Base-by-base conservation (phyloP, 2,113 vertebrate species). In the Strigops habroptila region DNA sequence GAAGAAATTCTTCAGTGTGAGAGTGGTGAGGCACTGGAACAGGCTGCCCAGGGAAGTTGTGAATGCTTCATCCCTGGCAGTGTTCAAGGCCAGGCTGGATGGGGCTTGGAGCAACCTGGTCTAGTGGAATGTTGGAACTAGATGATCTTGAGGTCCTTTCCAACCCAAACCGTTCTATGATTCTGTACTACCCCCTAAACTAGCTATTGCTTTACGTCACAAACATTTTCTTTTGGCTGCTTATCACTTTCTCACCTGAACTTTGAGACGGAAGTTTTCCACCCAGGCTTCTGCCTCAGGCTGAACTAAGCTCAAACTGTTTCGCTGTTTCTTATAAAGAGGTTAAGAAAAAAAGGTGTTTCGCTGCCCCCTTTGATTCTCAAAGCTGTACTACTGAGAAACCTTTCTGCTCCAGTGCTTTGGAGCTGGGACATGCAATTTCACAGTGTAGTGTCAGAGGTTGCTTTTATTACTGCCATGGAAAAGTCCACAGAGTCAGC, bases 181-280 rank as follows among this genome's bases (percentile, higher is more conserved):
- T 59, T 10, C 5, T 14, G 13, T 1, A 12, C 1, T 12, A 2
- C 33, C 18, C 23, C 10, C 6, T 67, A 46, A 80, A 25, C 2
- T 31, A 39, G 11, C 14, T 30, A 3, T 15, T 62, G 31, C 6
- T 63, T 76, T 76, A 3, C 11, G 5, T 15, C 6, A 10, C 12
- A 2, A n/a, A 18, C 4, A 44, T 57, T 76, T 91, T 25, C 5
- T 35, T 55, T 28, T 12, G 2, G 5, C 25, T 86, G 24, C 21
- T 79, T 62, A 48, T 15, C 35, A 31, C 4, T 79, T 82, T 79
- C 39, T 44, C 3, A 9, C 9, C 22, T n/a, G 28, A 74, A 52
- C 25, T 87, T 68, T 19, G 52, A 57, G 52, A 37, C 1, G 4
- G 31, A 64, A 55, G 4, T 59, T 74, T 64, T 70, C 53, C 22